These are phyloP conservation scores for Porites australiensis DNA, from an alignment of 64 coral and sea anemone species.

Conservation along the genomic window DNA sequence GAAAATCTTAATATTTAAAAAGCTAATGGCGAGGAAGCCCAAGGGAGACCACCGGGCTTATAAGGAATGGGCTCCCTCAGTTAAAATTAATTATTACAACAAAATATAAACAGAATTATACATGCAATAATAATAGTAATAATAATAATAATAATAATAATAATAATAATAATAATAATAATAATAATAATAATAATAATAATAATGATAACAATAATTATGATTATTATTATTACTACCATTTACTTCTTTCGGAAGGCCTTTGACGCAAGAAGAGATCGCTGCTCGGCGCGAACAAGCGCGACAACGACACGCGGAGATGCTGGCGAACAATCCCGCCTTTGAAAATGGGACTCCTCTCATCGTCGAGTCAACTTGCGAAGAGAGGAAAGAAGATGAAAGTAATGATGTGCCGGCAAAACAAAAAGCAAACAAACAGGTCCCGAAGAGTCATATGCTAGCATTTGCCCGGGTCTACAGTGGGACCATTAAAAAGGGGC, in stretches of 20 bases:
- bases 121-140: too few relatives aligned
- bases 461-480: conserved; percentile 97
- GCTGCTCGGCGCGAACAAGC: conserved; percentile 88
- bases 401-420: conserved; percentile 14
- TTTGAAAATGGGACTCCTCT: conserved; percentile 36
- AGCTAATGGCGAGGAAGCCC: too few relatives aligned
- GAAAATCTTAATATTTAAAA: too few relatives aligned
- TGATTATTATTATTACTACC: background rate
- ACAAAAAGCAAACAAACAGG: background rate
- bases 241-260: conserved; percentile 41
- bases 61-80: too few relatives aligned
- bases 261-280: conserved; percentile 97
- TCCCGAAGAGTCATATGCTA: conserved; percentile 79
- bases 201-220: too few relatives aligned
- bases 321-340: conserved; percentile 44
- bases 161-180: too few relatives aligned
- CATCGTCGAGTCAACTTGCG: background rate
- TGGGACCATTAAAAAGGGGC: conserved; percentile 83
- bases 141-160: too few relatives aligned
- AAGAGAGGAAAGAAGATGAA: conserved; percentile 13
- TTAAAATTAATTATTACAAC: too few relatives aligned
- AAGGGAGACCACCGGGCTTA: too few relatives aligned
- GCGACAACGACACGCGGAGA: conserved; percentile 83
- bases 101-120: too few relatives aligned
- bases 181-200: too few relatives aligned